Evolutionary conservation across 2,888 invertebrate genomes (phyloP).

Genomic region (Sesamia inferens): DNA sequence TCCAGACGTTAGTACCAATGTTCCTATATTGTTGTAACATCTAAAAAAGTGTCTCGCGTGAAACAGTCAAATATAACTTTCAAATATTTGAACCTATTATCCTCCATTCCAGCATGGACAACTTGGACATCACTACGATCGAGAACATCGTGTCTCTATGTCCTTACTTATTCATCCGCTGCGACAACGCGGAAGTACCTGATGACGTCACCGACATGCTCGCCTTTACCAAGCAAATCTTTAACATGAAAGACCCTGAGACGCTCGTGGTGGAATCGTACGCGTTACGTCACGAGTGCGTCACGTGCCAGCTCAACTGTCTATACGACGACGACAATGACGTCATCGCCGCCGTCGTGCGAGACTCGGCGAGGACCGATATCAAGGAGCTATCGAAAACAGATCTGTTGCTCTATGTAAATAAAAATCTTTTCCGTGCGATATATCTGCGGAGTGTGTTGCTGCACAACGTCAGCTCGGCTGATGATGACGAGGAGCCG

Average conservation of each 20-base stretch:
- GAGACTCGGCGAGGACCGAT: slow-evolving; percentile 42
- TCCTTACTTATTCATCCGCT: slow-evolving; percentile 64
- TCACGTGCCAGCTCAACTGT: slow-evolving; percentile 72
- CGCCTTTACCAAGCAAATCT: slow-evolving; percentile 56
- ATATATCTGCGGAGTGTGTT: slow-evolving; percentile 68
- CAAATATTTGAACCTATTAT: neutral
- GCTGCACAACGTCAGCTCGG: slow-evolving; percentile 49
- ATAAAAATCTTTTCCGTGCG: slow-evolving; percentile 69
- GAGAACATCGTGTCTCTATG: slow-evolving; percentile 73
- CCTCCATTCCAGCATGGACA: slow-evolving; percentile 63
- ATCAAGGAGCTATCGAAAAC: slow-evolving; percentile 61
- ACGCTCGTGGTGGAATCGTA: slow-evolving; percentile 43
- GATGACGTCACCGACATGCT: slow-evolving; percentile 50
- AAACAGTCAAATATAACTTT: neutral
- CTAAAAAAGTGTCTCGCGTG: too few species aligned
- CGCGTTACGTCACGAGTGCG: slow-evolving; percentile 71
- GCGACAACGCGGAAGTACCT: slow-evolving; percentile 45
- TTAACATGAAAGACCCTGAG: slow-evolving; percentile 35
- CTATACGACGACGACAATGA: slow-evolving; percentile 71
- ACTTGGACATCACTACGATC: slow-evolving; percentile 64
- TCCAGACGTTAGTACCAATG: slow-evolving; percentile 5
- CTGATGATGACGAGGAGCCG: slow-evolving; percentile 55
- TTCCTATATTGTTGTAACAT: neutral
- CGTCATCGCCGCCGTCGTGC: slow-evolving; percentile 57
- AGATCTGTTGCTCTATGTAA: slow-evolving; percentile 64